A percentile compares a stretch with the other conserved stretches of the same genome.
Conservation (phyloP, 2,113 vertebrate species). For the Nannospalax galili region DNA sequence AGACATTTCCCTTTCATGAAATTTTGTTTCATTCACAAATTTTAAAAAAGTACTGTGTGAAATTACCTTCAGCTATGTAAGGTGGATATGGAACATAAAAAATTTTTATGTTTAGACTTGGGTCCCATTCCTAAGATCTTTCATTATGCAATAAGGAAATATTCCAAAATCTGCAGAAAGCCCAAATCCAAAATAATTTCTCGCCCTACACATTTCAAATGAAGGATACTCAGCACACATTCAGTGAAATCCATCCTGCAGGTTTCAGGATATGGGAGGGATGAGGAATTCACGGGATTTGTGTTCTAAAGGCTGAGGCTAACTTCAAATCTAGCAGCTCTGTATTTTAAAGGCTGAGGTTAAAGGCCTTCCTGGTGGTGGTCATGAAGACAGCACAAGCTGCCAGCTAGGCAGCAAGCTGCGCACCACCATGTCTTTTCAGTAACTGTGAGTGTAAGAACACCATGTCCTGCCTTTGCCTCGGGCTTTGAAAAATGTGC, state of each 20-base stretch:
- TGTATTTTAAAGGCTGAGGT: background rate
- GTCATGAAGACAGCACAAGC: background rate
- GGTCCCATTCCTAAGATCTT: background rate
- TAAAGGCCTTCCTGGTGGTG: background rate
- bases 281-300: background rate
- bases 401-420: background rate
- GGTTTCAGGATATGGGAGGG: background rate
- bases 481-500: background rate
- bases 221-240: background rate
- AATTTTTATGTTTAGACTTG: background rate
- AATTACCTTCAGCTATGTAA: background rate
- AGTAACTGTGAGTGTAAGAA: background rate
- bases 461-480: conserved; percentile 10
- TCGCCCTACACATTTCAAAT: background rate
- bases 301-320: too few species aligned
- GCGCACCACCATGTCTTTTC: background rate
- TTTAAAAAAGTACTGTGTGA: background rate
- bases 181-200: background rate
- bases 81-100: background rate
- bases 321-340: too few species aligned
- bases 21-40: background rate
- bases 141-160: background rate
- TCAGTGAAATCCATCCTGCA: background rate
- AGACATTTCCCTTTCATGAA: background rate
- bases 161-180: background rate